Conservation (phyloP, 2,797 vertebrate species). For the Zalophus californianus region DNA sequence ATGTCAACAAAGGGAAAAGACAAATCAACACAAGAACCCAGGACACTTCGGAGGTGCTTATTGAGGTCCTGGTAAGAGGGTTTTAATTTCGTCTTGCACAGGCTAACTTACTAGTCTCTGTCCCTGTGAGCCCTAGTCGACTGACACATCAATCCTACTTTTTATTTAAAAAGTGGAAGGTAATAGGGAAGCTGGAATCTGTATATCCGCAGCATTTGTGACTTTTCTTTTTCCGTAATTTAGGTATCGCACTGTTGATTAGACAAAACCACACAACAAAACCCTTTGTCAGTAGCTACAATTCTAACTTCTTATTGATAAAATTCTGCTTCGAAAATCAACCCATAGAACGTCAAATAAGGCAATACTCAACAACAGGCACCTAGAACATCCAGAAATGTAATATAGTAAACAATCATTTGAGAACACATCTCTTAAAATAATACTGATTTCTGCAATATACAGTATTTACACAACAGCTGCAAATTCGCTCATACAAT, state of each 20-base stretch:
- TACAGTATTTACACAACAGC: conserved; percentile 91
- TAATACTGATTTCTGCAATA: conserved; percentile 90
- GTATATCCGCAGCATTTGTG: not conserved
- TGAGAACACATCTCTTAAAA: conserved; percentile 86
- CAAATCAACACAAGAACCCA: not conserved
- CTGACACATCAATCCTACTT: not conserved
- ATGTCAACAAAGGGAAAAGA: not conserved
- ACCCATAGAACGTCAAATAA: conserved; percentile 78
- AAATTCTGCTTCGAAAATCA: conserved; percentile 81
- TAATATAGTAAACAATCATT: conserved; percentile 84
- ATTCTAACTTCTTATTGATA: conserved; percentile 57
- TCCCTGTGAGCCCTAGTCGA: not conserved
- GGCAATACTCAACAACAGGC: conserved; percentile 82
- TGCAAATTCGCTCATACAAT: conserved; percentile 86
- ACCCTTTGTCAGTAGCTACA: conserved; percentile 64
- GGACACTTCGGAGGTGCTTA: not conserved
- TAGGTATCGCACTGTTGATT: not conserved
- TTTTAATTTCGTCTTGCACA: not conserved
- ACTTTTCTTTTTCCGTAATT: not conserved
- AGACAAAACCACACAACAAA: not conserved
- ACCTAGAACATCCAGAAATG: conserved; percentile 83
- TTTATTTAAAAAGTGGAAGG: not conserved
- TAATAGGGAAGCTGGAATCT: not conserved
- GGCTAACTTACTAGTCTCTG: not conserved
- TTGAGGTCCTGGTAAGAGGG: not conserved